Evolutionary conservation across 2,888 invertebrate species (phyloP).

Genomic region (Drosophila birchii): DNA sequence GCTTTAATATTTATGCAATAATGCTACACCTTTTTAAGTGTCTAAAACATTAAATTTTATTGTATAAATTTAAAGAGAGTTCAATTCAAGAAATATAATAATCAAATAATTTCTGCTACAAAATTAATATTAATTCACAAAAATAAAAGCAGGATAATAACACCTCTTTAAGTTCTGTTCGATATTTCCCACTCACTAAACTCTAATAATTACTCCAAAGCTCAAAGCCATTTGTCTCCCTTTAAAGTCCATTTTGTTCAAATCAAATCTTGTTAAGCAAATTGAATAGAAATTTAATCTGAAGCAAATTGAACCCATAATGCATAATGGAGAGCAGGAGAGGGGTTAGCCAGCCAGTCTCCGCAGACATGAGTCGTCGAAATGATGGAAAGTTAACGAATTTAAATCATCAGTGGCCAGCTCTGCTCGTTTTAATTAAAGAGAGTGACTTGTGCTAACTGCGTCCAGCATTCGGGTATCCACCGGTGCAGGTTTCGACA

Average conservation of each 20-base stretch:
- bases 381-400: constrained; percentile 7
- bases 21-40: no score
- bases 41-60: no score
- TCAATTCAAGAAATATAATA: no score
- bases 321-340: neutral
- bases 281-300: constrained; percentile 1
- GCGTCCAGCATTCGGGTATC: constrained; percentile 14
- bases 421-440: constrained; percentile 42
- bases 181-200: neutral
- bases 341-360: neutral
- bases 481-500: constrained; percentile 18
- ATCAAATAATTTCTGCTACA: no score
- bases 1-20: no score
- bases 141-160: no score
- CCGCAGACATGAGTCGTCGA: constrained; percentile 31
- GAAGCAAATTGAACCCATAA: constrained; percentile 6
- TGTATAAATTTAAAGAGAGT: no score
- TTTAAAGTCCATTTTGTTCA: constrained; percentile 2
- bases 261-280: constrained; percentile 1
- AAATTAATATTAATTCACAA: no score
- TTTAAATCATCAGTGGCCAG: constrained; percentile 35
- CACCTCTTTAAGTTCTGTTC: neutral
- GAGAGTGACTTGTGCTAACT: constrained; percentile 47
- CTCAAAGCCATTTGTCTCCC: neutral
- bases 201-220: neutral